Percentiles rank a stretch among this genome's conserved stretches.
phyloP scores from a whole-genome alignment of 1,140 invertebrate species.

The Pseudomyrmex dendroicus region DNA sequence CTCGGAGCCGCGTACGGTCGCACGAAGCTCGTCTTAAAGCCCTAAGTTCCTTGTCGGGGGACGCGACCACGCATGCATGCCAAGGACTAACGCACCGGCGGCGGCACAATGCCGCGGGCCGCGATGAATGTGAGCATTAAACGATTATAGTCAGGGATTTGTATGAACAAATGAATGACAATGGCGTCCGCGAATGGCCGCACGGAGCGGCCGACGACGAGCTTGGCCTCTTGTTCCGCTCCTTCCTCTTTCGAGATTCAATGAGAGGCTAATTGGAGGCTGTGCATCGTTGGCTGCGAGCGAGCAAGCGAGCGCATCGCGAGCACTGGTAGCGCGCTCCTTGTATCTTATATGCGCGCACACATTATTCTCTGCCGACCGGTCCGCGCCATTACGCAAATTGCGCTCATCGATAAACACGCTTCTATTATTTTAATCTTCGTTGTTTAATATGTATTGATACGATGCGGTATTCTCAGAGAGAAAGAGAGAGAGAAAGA shows the following conservation, averaged over 20 bases:
- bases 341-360: conserved; percentile 48
- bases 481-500: too few species aligned
- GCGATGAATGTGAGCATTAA: conserved; percentile 80
- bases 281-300: conserved; percentile 48
- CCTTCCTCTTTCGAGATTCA: conserved; percentile 63
- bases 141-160: conserved; percentile 78
- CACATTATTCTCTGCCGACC: conserved; percentile 45
- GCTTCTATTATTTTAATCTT: conserved; percentile 56
- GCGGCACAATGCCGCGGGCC: conserved; percentile 71
- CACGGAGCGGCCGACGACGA: conserved; percentile 58
- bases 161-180: conserved; percentile 80
- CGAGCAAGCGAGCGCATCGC: conserved; percentile 6
- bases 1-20: conserved; percentile 56
- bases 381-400: conserved; percentile 53
- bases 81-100: conserved; percentile 74
- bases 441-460: conserved; percentile 37
- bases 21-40: conserved; percentile 73
- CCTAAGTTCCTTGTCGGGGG: conserved; percentile 76
- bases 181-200: conserved; percentile 72
- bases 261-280: conserved; percentile 60
- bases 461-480: not conserved
- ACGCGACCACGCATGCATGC: conserved; percentile 79
- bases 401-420: conserved; percentile 55
- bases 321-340: conserved; percentile 41
- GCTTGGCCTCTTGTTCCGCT: conserved; percentile 54